Conservation (phyloP, 2,113 vertebrate species). For the Ictalurus punctatus region DNA sequence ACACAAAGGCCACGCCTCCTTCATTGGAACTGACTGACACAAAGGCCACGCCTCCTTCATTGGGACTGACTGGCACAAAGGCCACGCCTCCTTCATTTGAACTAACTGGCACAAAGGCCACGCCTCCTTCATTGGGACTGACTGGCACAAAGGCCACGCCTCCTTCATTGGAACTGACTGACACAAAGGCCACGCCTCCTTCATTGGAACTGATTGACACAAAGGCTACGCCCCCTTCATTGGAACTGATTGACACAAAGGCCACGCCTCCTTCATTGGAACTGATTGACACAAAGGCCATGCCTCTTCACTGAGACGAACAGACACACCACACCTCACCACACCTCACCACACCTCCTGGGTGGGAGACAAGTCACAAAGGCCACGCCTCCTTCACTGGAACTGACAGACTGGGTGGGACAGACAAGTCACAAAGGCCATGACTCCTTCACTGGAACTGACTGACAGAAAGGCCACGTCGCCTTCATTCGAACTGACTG, state of each 20-base stretch:
- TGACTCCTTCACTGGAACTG: not conserved
- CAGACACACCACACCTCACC: not conserved
- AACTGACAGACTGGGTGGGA: too few relatives aligned
- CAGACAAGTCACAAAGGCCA: not conserved
- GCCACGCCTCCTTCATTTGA: too few relatives aligned
- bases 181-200: not conserved
- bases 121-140: too few relatives aligned
- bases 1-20: too few relatives aligned
- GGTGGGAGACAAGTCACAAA: too few relatives aligned
- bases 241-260: not conserved
- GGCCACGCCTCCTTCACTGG: not conserved
- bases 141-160: too few relatives aligned
- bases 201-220: not conserved
- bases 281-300: not conserved
- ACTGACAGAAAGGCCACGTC: not conserved
- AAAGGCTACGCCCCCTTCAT: not conserved
- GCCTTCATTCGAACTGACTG: not conserved
- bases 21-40: too few relatives aligned
- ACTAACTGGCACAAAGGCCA: too few relatives aligned
- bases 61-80: too few relatives aligned
- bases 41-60: too few relatives aligned
- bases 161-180: too few relatives aligned
- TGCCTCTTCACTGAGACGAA: not conserved
- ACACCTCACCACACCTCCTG: too few relatives aligned
- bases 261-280: not conserved